Base-by-base conservation (phyloP, 2,888 invertebrate genomes). In the Eilema griseolum region DNA sequence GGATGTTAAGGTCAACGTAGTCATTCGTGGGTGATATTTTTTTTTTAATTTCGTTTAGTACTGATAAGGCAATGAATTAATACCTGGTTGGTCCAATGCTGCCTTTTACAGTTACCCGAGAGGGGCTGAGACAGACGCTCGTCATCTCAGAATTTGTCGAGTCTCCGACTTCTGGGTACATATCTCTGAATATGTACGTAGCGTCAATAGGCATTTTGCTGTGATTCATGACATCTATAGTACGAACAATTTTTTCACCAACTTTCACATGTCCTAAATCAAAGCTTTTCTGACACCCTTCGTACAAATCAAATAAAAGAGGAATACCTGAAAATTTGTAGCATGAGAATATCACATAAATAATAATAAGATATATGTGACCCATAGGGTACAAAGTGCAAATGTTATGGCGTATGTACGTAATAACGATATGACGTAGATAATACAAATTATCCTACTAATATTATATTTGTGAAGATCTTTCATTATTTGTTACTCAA, bases 171-270 rank as follows among this genome's bases (percentile, higher is more conserved):
- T 84, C 73, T 8, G 94, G 92, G 66, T 96, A 93, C 85, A 94
- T 93, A 28, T 96, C 93, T 73, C 92, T 90, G 64, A 96, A 91
- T 81, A 95, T 92, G 73, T 96, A 96, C 64, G 84, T 88, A 0
- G 96, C 93, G n/a, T 95, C 92, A n/a, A 96, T 92, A 3, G 95
- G 83, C 59, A 95, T 94, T 80, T 95, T 93, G 70, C 96, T 96
- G 70, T 95, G 93, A 81, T 97, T 97, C 82, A 96, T 90, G n/a
- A 97, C 95, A 74, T 95, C 93, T 66, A 97, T 93, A 69, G 93
- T 93, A 67, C 95, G 95, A 23, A 93, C 89, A 23, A 93, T 92
- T 57, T 90, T 93, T 73, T 96, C 94, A 0, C 96, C 96, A 0
- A 96, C 90, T 87, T 89, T 93, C 0, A 95, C 93, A 14, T 92